These are phyloP conservation scores for Cherax destructor DNA, from an alignment of 1,140 invertebrate species.

Conservation along the genomic window DNA sequence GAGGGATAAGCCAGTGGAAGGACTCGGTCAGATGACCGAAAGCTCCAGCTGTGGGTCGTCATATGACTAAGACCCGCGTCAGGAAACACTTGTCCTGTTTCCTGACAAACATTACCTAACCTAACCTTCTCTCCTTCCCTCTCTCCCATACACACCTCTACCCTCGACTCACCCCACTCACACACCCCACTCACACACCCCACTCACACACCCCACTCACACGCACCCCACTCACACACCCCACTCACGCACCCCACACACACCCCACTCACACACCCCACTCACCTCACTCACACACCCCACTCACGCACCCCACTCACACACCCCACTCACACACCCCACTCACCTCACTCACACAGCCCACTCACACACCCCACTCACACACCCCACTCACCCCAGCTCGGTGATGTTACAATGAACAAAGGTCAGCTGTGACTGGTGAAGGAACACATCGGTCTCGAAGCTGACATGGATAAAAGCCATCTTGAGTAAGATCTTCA, in stretches of 20 bases:
- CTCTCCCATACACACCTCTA: too few species aligned
- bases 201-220: not conserved
- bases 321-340: not conserved
- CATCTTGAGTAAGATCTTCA: constrained; percentile 46
- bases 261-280: not conserved
- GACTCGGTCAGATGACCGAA: too few species aligned
- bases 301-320: not conserved
- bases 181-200: too few species aligned
- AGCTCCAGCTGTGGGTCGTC: too few species aligned
- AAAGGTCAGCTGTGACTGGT: constrained; percentile 35
- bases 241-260: not conserved
- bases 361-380: not conserved
- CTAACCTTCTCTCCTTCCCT: too few species aligned
- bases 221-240: not conserved
- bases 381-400: constrained; percentile 24
- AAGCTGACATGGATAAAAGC: constrained; percentile 46
- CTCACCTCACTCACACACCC: not conserved
- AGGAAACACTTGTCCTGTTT: too few species aligned
- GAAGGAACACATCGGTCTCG: constrained; percentile 57
- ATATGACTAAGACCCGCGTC: too few species aligned
- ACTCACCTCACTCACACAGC: not conserved
- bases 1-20: too few species aligned
- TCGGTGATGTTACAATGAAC: constrained; percentile 42
- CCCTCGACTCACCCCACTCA: too few species aligned
- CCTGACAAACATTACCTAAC: too few species aligned